phyloP scores from a whole-genome alignment of 1,140 invertebrate species.

The Babylonia areolata region DNA sequence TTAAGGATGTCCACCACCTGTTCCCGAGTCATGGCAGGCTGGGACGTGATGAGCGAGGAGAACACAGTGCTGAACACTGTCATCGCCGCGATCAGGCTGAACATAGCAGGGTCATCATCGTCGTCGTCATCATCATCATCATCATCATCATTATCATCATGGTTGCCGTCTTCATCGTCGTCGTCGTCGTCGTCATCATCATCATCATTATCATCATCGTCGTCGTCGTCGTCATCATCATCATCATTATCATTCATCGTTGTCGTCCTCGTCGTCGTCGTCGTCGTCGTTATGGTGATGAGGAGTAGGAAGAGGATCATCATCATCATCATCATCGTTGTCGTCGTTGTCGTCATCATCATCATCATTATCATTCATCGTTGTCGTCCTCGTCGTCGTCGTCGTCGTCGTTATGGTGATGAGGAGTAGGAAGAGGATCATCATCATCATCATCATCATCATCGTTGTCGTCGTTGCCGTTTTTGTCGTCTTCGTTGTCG shows the following conservation, averaged over 20 bases:
- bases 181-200: background rate
- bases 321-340: background rate
- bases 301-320: background rate
- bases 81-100: slow-evolving; percentile 34
- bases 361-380: background rate
- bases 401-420: background rate
- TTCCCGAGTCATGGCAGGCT: slow-evolving; percentile 40
- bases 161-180: background rate
- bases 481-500: background rate
- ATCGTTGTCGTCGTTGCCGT: background rate
- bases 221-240: no score
- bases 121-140: slow-evolving; percentile 18
- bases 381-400: background rate
- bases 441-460: background rate
- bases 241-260: background rate
- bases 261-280: background rate
- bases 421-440: background rate
- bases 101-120: background rate
- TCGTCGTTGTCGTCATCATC: background rate
- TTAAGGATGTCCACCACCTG: slow-evolving; percentile 56
- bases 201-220: background rate
- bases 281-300: background rate
- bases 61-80: slow-evolving; percentile 33
- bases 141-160: background rate
- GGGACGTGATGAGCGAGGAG: slow-evolving; percentile 54